Base-by-base conservation (phyloP, 2,888 invertebrate species). In the Timema podura region DNA sequence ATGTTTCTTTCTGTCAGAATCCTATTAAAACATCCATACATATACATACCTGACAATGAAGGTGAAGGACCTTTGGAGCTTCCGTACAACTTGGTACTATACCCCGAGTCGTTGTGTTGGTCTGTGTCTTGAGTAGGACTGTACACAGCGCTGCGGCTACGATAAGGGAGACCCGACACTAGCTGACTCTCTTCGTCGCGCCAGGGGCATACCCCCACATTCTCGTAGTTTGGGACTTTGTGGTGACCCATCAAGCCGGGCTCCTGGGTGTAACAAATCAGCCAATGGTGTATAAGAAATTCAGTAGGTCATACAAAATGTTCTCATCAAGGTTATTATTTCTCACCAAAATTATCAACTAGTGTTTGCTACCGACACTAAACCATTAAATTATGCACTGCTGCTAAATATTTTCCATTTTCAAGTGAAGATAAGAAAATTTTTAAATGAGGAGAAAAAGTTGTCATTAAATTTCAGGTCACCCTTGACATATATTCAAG, bases 61-160 rank as follows among this genome's bases (percentile, higher is more conserved):
- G 91, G 91, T n/a, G 90, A 90, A 47, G 91, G 89, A 0, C 91
- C 90, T 77, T 91, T 89, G 8, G 90, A 90, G 74, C 91, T 91
- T 0, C 90, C 91, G 74, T 91, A 91, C 75, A 91, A 89, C 77
- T 91, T 90, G 54, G 92, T 92, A 76, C 92, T 92, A 79, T 93
- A 93, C 0, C 93, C 93, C 0, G 93, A 93, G 81, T 94, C 93
- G 75, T 92, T 92, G 78, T 90, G 92, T 76, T 67, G 78, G 78
- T 76, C 77, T 15, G 69, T 46, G 49, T 68, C 68, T 8, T 64
- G 64, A 8, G 68, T 68, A 10, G 74, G 74, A 64, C 74, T 74
- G 70, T 75, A 75, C 54, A 74, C 75, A n/a, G 74, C 75, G 49
- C 73, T 74, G 30, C 76, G 71, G 51, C 74, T 74, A 44, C 76